Conservation (phyloP, 2,888 invertebrate species). For the Caenorhabditis afra region DNA sequence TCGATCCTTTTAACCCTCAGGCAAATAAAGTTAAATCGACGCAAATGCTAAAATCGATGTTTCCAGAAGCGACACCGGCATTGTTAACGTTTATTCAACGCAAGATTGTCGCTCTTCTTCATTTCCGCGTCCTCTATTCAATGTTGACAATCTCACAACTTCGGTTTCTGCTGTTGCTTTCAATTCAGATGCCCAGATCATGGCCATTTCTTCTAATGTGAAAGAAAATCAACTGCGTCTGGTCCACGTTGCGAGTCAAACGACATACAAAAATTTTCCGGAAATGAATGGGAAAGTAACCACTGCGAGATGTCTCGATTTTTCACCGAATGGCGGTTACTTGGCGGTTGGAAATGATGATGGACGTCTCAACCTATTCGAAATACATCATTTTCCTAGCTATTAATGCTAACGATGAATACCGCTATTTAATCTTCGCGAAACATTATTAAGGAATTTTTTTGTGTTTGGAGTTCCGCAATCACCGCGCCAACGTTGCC, state of each 20-base stretch:
- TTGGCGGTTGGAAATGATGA: slow-evolving; percentile 62
- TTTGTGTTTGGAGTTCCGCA: no score
- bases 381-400: slow-evolving; percentile 55
- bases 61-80: slow-evolving; percentile 67
- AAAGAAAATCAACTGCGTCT: slow-evolving; percentile 64
- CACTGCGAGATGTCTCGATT: slow-evolving; percentile 52
- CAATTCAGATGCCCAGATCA: slow-evolving; percentile 60
- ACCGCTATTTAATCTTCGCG: no score
- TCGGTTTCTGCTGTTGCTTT: slow-evolving; percentile 57
- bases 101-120: slow-evolving; percentile 29
- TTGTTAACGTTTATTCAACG: slow-evolving; percentile 64
- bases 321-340: slow-evolving; percentile 66
- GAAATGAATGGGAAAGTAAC: slow-evolving; percentile 56
- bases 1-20: no score
- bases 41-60: no score
- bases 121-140: slow-evolving; percentile 57
- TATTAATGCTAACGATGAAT: no score
- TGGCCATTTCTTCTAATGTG: slow-evolving; percentile 58
- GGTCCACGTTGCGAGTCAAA: slow-evolving; percentile 59
- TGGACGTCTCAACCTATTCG: slow-evolving; percentile 59
- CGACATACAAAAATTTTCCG: slow-evolving; percentile 67
- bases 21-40: no score
- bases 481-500: no score
- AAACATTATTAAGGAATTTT: no score
- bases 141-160: slow-evolving; percentile 53